Evolutionary conservation across 2,113 vertebrate genomes (phyloP).

Genomic region (Cranoglanis bouderius): DNA sequence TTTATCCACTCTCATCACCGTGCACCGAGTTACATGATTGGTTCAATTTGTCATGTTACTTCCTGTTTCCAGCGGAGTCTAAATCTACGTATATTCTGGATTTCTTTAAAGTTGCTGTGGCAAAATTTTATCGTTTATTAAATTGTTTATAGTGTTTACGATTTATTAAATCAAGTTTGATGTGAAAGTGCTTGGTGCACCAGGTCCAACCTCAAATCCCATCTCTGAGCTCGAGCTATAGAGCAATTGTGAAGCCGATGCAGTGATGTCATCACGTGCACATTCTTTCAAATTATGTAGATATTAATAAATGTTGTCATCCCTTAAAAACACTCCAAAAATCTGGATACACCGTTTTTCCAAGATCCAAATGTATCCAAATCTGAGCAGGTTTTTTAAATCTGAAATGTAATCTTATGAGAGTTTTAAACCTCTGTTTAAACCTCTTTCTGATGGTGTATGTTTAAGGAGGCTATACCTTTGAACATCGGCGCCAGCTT

Average conservation of each 20-base stretch:
- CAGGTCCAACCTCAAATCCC: neutral
- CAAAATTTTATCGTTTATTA: no score
- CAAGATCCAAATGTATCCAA: neutral
- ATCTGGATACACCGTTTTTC: neutral
- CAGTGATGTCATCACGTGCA: neutral
- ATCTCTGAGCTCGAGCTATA: neutral
- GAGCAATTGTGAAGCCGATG: neutral
- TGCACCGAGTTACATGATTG: neutral
- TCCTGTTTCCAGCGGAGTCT: neutral
- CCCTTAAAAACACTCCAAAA: neutral
- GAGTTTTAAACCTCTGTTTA: neutral
- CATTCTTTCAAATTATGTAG: neutral
- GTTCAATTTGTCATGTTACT: neutral
- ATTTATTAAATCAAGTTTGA: no score
- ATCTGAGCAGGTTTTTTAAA: neutral
- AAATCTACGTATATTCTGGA: no score
- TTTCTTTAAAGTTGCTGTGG: no score
- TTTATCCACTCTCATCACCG: neutral
- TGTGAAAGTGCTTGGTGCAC: neutral
- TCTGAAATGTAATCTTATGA: neutral
- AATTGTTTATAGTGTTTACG: no score
- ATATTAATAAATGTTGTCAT: neutral
- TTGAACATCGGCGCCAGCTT: constrained; percentile 98
- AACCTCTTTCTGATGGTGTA: neutral
- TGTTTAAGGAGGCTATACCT: constrained; percentile 72